phyloP scores from a whole-genome alignment of 2,113 vertebrate genomes.

The Protobothrops flavoviridis region DNA sequence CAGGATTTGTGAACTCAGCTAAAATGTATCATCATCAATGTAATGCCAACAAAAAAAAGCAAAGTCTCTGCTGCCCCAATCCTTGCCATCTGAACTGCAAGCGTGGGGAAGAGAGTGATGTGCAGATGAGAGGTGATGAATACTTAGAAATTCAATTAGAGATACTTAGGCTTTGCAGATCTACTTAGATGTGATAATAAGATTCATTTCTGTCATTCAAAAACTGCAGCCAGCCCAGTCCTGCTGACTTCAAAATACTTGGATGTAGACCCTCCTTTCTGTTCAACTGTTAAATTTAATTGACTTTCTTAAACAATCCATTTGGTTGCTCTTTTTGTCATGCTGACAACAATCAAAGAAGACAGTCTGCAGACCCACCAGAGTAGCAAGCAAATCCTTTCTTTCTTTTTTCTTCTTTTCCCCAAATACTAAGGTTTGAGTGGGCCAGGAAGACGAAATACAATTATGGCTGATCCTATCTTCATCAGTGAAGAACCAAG shows the following conservation, averaged over 20 bases:
- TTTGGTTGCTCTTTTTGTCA: slow-evolving; percentile 6
- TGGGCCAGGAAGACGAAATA: slow-evolving; percentile 6
- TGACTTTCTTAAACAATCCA: slow-evolving; percentile 18
- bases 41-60: neutral
- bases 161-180: neutral
- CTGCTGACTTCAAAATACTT: slow-evolving; percentile 1
- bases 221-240: slow-evolving; percentile 1
- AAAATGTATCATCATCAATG: neutral
- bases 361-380: neutral
- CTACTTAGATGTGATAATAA: neutral
- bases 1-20: neutral
- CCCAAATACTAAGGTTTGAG: neutral
- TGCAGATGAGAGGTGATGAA: neutral
- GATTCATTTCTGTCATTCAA: slow-evolving; percentile 10
- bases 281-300: slow-evolving; percentile 32
- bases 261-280: slow-evolving; percentile 1
- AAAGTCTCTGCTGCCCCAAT: neutral
- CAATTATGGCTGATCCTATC: slow-evolving; percentile 1
- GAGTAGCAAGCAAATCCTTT: neutral
- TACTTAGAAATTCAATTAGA: neutral
- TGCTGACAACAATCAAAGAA: slow-evolving; percentile 1
- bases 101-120: neutral
- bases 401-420: neutral
- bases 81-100: neutral
- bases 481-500: slow-evolving; percentile 11